Base-by-base conservation (phyloP, 1,140 invertebrate genomes). In the Macrobrachium nipponense region DNA sequence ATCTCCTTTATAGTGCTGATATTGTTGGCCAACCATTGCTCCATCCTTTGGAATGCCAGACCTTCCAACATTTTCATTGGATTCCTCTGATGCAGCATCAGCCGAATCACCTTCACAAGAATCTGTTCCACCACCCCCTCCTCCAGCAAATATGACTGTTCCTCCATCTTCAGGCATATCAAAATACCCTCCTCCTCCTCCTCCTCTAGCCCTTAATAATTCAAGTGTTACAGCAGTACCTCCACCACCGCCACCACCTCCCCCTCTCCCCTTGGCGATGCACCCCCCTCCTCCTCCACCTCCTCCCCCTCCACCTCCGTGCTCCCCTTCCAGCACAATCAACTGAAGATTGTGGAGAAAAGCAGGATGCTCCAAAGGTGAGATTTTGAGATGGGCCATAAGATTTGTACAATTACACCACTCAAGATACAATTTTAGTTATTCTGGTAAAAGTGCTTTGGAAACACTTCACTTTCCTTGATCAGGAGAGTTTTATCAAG, bases 1-100 rank as follows among this genome's bases (percentile, higher is more conserved):
- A 98, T 91, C 92, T 97, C 66, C 94, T 95, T 43, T 98, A 95
- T 90, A 93, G 92, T 23, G 92, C 93, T 5, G 94, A 95, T 64
- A 90, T 92, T 43, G 95, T n/a, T n/a, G 93, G 18, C 93, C 93
- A 0, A 94, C 94, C 10, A 96, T 97, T 85, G 95, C 95, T 2
- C 96, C 96, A 83, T 96, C 96, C 0, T 93, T 94, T 0, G 92
- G 94, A 3, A 92, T 88, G 27, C 87, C 90, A 20, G 89, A 89
- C 14, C 76, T 90, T 12, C 92, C 92, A 36, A 88, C 92, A 8
- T 82, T 90, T 20, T 89, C 90, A 44, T 90, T 88, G n/a, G 75
- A 80, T 64, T 61, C 10, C 15, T 70, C 83, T 51, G 43, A 58
- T n/a, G 36, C 44, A 89, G 89, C 61, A 58, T 20, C 78, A 87